A percentile compares a stretch with the other conserved stretches of the same genome.
Evolutionary conservation across 2,888 invertebrate genomes (phyloP).

Genomic region (Ommatoiulus sabulosus): DNA sequence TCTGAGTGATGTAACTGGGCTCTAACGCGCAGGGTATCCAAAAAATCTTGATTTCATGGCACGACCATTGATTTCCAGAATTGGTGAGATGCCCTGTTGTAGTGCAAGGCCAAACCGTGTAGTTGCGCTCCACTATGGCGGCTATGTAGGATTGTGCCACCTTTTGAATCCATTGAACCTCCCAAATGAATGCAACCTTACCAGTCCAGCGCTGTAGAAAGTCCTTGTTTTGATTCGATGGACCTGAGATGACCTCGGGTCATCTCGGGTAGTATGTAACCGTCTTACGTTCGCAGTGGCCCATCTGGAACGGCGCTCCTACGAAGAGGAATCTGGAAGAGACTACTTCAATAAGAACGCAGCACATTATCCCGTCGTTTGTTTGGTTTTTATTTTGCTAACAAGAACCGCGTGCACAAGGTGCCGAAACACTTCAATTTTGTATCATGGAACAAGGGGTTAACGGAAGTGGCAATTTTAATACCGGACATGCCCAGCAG

Average conservation of each 20-base stretch:
- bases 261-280: no score
- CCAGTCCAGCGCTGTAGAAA: neutral
- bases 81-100: no score
- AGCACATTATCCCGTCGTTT: constrained; percentile 34
- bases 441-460: constrained; percentile 24
- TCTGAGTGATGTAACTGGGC: no score
- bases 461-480: neutral
- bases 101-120: no score
- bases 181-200: neutral
- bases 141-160: neutral
- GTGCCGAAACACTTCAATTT: constrained; percentile 7
- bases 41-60: no score
- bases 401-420: neutral
- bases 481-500: neutral
- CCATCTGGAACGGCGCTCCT: neutral
- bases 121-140: no score
- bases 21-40: no score
- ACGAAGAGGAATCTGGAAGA: constrained; percentile 1
- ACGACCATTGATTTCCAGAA: no score
- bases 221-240: neutral
- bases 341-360: neutral
- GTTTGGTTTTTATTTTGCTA: constrained; percentile 18
- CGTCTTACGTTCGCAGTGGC: neutral
- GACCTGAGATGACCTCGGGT: neutral
- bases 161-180: neutral